Conservation (phyloP, 1,140 invertebrate genomes). For the Probaryconus sp. region DNA sequence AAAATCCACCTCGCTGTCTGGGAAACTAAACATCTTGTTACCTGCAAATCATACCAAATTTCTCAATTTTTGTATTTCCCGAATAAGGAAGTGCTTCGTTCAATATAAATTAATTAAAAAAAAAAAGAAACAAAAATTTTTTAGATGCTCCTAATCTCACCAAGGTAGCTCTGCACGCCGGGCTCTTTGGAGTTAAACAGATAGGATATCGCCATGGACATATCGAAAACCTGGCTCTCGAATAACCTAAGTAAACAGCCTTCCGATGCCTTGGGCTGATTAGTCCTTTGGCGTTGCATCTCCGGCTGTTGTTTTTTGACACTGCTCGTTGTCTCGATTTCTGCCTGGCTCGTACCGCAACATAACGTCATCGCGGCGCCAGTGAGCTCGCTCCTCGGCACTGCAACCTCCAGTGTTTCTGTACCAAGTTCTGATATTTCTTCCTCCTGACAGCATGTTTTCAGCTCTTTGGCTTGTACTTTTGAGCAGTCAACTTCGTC, state of each 20-base stretch:
- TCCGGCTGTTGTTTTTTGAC: constrained; percentile 65
- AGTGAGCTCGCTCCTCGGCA: constrained; percentile 64
- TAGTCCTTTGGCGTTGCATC: constrained; percentile 69
- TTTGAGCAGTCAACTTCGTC: constrained; percentile 74
- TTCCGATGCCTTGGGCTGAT: constrained; percentile 74
- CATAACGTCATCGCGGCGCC: constrained; percentile 76
- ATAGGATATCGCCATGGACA: constrained; percentile 98
- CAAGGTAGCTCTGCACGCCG: constrained; percentile 96
- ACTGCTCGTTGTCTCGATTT: constrained; percentile 53
- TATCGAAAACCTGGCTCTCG: constrained; percentile 97
- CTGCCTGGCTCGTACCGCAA: constrained; percentile 72
- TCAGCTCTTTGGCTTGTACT: constrained; percentile 55
- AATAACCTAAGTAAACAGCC: constrained; percentile 91
- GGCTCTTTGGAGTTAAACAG: constrained; percentile 99
- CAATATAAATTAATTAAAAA: too few species aligned
- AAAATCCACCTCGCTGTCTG: constrained; percentile 94
- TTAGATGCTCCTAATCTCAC: constrained; percentile 74
- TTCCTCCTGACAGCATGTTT: constrained; percentile 4
- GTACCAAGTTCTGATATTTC: neutral
- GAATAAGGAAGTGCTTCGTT: too few species aligned
- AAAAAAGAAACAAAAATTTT: constrained; percentile 28
- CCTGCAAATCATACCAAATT: constrained; percentile 76
- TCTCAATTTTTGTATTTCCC: too few species aligned
- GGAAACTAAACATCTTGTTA: constrained; percentile 97
- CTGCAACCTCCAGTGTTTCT: constrained; percentile 34